These are phyloP conservation scores for Sakesphorus luctuosus DNA, from an alignment of 2,113 vertebrate genomes.

Conservation along the genomic window DNA sequence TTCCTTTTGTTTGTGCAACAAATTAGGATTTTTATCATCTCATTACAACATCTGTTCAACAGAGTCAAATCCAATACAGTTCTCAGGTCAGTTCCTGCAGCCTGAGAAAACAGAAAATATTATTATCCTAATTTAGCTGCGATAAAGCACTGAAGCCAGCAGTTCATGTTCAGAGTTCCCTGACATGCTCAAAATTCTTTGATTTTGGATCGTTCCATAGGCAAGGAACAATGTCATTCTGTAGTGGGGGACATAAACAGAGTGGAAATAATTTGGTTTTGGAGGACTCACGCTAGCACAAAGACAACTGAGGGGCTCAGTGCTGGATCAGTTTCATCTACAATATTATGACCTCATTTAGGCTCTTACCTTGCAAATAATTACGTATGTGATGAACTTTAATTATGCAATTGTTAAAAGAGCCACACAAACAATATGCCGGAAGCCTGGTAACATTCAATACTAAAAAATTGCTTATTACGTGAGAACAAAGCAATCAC, in stretches of 20 bases:
- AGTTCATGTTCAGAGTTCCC: slow-evolving; percentile 12
- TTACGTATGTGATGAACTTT: neutral
- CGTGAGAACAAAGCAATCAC: neutral
- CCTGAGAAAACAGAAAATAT: slow-evolving; percentile 32
- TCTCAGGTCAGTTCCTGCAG: slow-evolving; percentile 34
- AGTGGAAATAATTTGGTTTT: neutral
- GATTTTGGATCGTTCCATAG: neutral
- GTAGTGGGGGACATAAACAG: neutral
- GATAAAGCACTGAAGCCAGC: neutral
- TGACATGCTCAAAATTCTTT: neutral
- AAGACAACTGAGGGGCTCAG: neutral
- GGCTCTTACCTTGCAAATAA: neutral
- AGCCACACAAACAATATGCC: neutral
- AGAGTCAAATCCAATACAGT: neutral
- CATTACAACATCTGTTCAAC: slow-evolving; percentile 51
- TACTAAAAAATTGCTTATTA: neutral
- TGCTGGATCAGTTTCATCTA: neutral
- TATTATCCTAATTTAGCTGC: slow-evolving; percentile 31
- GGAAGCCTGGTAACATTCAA: neutral
- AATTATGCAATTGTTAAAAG: neutral
- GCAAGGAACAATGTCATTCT: neutral
- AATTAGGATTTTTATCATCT: slow-evolving; percentile 34
- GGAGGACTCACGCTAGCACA: neutral
- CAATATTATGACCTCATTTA: neutral
- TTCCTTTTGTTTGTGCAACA: neutral